These are phyloP conservation scores for Varecia variegata DNA, from an alignment of 2,797 vertebrate species.

Conservation along the genomic window DNA sequence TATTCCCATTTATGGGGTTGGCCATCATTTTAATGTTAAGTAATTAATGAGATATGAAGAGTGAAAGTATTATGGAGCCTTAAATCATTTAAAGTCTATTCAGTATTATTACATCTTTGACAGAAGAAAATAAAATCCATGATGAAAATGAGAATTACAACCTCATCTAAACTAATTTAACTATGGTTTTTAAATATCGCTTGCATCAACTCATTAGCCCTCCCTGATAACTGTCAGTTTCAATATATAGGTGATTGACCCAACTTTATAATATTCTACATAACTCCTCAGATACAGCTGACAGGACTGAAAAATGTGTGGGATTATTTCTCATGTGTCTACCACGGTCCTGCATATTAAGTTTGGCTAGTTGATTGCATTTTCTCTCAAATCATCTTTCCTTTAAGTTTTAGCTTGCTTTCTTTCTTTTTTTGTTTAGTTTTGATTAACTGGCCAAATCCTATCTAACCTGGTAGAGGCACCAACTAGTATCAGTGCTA, in stretches of 20 bases:
- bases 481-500: not conserved
- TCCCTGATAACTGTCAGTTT: not conserved
- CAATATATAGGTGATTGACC: not conserved
- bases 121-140: constrained; percentile 68
- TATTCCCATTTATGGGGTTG: constrained; percentile 42
- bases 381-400: not conserved
- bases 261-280: not conserved
- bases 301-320: not conserved
- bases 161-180: constrained; percentile 59
- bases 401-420: not conserved
- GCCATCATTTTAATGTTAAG: constrained; percentile 51
- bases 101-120: constrained; percentile 70
- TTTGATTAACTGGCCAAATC: not conserved
- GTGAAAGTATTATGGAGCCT: constrained; percentile 47
- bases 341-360: not conserved
- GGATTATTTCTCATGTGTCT: not conserved
- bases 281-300: not conserved
- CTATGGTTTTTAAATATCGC: constrained; percentile 63
- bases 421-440: not conserved
- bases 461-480: not conserved
- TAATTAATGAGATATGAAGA: constrained; percentile 74
- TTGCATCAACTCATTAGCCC: constrained; percentile 33
- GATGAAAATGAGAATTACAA: constrained; percentile 72
- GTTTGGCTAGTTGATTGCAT: not conserved
- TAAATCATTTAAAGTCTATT: constrained; percentile 71